Percentiles rank a stretch among this genome's conserved stretches.
phyloP scores from a whole-genome alignment of 2,113 vertebrate genomes.

The Poicephalus gulielmi region DNA sequence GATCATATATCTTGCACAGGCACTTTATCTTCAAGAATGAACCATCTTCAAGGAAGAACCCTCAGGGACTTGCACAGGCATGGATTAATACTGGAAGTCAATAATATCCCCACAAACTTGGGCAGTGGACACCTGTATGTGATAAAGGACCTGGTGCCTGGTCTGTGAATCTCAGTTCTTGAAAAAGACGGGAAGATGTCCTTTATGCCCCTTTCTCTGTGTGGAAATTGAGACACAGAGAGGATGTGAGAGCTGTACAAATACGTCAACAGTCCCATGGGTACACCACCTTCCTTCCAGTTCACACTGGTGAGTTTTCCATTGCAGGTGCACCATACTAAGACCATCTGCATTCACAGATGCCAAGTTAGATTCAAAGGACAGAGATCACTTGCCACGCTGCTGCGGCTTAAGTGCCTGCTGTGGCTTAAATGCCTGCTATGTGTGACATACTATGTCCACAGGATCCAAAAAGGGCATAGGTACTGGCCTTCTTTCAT shows the following conservation, averaged over 20 bases:
- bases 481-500: neutral
- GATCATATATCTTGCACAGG: neutral
- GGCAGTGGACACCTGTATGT: neutral
- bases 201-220: neutral
- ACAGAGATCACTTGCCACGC: neutral
- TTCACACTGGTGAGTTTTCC: neutral
- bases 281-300: neutral
- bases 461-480: neutral
- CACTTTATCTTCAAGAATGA: neutral
- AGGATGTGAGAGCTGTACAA: slow-evolving; percentile 12
- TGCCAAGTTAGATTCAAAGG: neutral
- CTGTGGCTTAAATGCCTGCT: neutral
- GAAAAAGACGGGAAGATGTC: neutral
- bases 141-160: neutral
- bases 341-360: neutral
- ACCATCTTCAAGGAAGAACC: neutral
- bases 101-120: neutral
- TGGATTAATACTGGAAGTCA: neutral
- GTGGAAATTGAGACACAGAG: neutral
- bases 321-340: neutral
- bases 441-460: neutral
- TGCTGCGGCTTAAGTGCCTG: neutral
- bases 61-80: neutral
- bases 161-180: neutral
- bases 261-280: fast-evolving